Conservation (phyloP, 2,113 vertebrate species). For the Protobothrops flavoviridis region DNA sequence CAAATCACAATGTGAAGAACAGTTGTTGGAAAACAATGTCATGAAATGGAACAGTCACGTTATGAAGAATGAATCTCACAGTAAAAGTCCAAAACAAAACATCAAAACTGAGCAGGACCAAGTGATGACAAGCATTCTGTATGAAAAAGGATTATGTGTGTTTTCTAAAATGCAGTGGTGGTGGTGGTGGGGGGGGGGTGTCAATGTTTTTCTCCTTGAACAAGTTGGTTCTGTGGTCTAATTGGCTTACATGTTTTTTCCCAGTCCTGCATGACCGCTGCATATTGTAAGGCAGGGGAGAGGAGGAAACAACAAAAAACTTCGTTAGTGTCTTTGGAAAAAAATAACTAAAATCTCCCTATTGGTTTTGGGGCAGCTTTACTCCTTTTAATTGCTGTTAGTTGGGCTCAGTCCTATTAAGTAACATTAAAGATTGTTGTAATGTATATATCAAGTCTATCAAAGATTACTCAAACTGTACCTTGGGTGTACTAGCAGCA, state of each 20-base stretch:
- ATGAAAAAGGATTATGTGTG: not conserved
- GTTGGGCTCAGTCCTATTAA: not conserved
- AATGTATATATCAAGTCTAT: not conserved
- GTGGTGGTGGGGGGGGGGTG: not conserved
- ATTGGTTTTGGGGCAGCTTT: not conserved
- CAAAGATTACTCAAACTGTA: constrained; percentile 45
- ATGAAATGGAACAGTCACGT: constrained; percentile 56
- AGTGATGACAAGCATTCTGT: constrained; percentile 55
- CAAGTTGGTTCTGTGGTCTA: constrained; percentile 16
- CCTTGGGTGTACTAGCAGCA: constrained; percentile 82
- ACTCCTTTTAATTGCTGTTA: not conserved
- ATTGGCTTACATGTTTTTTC: not conserved
- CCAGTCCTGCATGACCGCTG: not conserved
- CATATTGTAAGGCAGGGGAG: constrained; percentile 6
- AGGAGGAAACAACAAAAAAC: not conserved
- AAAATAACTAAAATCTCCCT: constrained; percentile 19
- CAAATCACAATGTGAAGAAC: constrained; percentile 82
- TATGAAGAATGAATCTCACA: constrained; percentile 50
- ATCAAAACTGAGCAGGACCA: constrained; percentile 52
- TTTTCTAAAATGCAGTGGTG: constrained; percentile 13
- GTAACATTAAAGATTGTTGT: not conserved
- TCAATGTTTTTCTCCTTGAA: constrained; percentile 12
- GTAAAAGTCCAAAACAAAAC: constrained; percentile 46
- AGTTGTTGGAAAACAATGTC: constrained; percentile 69
- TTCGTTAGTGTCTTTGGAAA: constrained; percentile 7